Conservation (phyloP, 2,797 vertebrate species). For the Periparus ater region DNA sequence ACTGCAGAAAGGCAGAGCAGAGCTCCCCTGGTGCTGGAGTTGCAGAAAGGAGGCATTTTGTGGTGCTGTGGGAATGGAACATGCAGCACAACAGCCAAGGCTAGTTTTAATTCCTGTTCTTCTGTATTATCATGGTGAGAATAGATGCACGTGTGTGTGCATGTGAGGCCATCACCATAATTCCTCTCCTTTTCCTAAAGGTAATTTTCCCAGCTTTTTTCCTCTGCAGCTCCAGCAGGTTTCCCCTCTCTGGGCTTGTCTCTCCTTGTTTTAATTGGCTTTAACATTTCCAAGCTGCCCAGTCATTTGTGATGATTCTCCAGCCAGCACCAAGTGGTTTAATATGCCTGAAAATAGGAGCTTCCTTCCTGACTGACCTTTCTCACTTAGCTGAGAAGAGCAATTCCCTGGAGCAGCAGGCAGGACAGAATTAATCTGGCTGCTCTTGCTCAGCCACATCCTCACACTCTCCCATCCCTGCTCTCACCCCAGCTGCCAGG, state of each 20-base stretch:
- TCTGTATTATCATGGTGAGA: neutral
- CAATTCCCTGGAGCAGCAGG: neutral
- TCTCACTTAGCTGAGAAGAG: neutral
- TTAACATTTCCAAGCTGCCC: neutral
- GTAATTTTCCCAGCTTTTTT: neutral
- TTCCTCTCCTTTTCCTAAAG: neutral
- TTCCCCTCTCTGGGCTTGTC: neutral
- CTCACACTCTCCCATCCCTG: neutral
- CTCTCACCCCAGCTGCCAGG: neutral
- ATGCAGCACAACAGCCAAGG: neutral
- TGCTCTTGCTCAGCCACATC: neutral
- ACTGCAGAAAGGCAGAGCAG: neutral
- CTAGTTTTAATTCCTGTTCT: neutral
- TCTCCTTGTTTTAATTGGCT: neutral
- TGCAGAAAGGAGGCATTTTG: rapidly evolving
- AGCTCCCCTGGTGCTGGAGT: neutral
- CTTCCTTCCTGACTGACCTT: neutral
- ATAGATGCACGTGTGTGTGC: rapidly evolving
- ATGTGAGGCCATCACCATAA: neutral
- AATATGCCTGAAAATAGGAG: neutral
- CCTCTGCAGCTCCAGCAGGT: neutral
- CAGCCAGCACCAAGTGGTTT: neutral
- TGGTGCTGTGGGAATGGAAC: neutral
- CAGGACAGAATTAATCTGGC: neutral
- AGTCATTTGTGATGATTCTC: neutral